Conservation (phyloP, 2,113 vertebrate species). For the Xiphophorus hellerii region DNA sequence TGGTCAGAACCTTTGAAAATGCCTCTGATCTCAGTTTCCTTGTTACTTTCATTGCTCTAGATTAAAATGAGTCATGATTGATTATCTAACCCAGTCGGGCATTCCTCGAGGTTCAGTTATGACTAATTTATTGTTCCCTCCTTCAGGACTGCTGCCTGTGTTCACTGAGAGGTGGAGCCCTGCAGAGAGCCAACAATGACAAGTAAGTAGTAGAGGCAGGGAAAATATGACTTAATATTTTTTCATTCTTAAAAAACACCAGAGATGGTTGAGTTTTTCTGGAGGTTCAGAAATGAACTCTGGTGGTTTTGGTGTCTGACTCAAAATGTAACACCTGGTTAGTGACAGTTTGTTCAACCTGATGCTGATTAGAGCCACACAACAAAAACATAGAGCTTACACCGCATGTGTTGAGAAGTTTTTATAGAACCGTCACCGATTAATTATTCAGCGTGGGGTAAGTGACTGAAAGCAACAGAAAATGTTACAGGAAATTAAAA, state of each 20-base stretch:
- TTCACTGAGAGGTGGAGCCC: conserved; percentile 91
- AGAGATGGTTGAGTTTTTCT: neutral
- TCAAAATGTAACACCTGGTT: too few relatives aligned
- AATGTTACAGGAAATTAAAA: too few relatives aligned
- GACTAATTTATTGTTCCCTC: conserved; percentile 12
- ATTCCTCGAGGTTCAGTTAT: neutral
- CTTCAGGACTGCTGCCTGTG: conserved; percentile 95
- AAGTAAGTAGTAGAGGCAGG: conserved; percentile 83
- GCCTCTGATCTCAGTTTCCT: too few relatives aligned
- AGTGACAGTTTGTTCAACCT: too few relatives aligned
- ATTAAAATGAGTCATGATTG: neutral
- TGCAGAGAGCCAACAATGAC: conserved; percentile 95
- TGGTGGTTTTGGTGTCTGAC: neutral
- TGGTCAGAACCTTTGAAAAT: too few relatives aligned
- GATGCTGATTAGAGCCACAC: too few relatives aligned
- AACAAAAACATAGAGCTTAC: too few relatives aligned
- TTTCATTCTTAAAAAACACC: neutral
- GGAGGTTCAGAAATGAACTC: neutral
- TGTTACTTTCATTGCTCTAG: too few relatives aligned
- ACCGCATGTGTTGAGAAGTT: too few relatives aligned
- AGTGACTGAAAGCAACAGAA: too few relatives aligned
- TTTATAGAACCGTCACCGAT: too few relatives aligned
- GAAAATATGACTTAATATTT: neutral
- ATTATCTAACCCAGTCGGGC: neutral
- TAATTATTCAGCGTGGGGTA: too few relatives aligned